These are phyloP conservation scores for Copidosoma floridanum DNA, from an alignment of 1,140 invertebrate genomes.

Conservation along the genomic window DNA sequence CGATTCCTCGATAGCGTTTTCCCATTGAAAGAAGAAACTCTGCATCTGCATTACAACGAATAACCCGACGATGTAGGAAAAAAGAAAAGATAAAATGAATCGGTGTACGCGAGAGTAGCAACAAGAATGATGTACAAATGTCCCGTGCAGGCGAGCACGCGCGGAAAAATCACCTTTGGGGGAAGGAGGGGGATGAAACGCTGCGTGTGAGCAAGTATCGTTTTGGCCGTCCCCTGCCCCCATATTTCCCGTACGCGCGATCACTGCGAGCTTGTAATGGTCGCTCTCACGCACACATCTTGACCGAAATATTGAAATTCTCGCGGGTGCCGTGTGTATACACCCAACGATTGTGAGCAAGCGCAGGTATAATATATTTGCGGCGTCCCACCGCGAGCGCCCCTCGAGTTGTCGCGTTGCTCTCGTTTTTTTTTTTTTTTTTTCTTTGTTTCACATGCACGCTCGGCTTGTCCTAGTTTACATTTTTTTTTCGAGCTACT, in stretches of 20 bases:
- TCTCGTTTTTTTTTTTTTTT: neutral
- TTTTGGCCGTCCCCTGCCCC: neutral
- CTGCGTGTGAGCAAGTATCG: conserved; percentile 8
- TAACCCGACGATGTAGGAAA: no score
- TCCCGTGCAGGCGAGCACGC: no score
- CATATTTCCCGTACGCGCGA: neutral
- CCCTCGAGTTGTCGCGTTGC: neutral
- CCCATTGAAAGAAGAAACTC: no score
- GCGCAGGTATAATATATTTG: conserved; percentile 6
- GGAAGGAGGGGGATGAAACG: neutral
- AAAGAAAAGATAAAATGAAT: no score
- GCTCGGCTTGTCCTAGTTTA: no score
- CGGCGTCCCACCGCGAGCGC: neutral
- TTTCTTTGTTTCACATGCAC: neutral
- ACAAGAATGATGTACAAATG: no score
- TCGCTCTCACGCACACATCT: neutral
- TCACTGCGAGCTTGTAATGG: neutral
- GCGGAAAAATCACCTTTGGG: conserved; percentile 14
- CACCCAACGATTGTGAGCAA: no score
- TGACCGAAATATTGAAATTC: conserved; percentile 42
- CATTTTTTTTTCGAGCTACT: no score
- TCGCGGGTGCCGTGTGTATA: conserved; percentile 1
- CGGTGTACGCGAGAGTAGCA: no score
- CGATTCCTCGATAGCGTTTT: no score
- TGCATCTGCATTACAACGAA: no score